A percentile compares a stretch with the other conserved stretches of the same genome.
phyloP scores from a whole-genome alignment of 2,888 invertebrate species.

The Gymnoscelis rufifasciata region DNA sequence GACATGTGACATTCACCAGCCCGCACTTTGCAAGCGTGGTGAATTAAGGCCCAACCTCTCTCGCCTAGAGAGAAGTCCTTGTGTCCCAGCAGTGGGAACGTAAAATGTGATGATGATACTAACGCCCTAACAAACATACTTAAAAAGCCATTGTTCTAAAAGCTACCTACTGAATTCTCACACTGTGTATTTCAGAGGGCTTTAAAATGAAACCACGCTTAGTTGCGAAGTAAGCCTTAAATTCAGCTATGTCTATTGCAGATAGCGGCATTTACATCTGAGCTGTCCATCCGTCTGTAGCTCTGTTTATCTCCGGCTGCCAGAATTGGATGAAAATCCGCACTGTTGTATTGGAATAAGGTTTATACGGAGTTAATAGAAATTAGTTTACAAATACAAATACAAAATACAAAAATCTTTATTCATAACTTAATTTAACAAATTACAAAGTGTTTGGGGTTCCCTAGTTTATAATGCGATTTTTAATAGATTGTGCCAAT shows the following conservation, averaged over 20 bases:
- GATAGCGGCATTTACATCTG: slow-evolving; percentile 39
- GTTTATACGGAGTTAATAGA: not conserved
- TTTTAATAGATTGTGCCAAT: no score
- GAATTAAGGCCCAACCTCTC: no score
- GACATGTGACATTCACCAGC: no score
- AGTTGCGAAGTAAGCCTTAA: slow-evolving; percentile 60
- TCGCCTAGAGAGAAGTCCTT: no score
- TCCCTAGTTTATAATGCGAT: no score
- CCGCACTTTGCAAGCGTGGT: no score
- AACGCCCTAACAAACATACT: not conserved
- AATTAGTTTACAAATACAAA: no score
- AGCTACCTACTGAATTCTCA: not conserved
- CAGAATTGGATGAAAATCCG: not conserved
- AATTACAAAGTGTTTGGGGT: no score
- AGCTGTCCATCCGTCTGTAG: slow-evolving; percentile 27
- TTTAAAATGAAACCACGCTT: slow-evolving; percentile 72
- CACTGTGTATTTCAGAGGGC: slow-evolving; percentile 31
- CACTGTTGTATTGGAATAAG: not conserved
- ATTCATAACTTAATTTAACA: no score
- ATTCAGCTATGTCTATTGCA: slow-evolving; percentile 51
- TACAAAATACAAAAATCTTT: no score
- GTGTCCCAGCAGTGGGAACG: no score
- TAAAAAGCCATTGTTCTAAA: no score
- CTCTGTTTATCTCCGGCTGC: slow-evolving; percentile 17
- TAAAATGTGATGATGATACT: not conserved